Evolutionary conservation across 1,140 invertebrate species (phyloP), one percentile per base, ranked within the genome.

Genomic region (Trichogramma pretiosum): DNA sequence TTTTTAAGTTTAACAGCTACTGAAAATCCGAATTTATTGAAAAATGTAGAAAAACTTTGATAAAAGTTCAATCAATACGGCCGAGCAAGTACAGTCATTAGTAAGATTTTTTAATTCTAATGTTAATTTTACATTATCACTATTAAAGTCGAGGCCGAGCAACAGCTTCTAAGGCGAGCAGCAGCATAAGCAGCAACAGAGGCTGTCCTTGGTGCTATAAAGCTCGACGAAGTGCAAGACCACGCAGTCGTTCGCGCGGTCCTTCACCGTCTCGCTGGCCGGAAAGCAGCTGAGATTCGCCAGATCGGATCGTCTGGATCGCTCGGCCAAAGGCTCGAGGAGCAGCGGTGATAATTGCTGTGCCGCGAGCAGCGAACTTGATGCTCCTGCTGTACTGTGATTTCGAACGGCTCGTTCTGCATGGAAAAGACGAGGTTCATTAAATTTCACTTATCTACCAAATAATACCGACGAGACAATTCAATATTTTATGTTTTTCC

Each of bases 281-380:
- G n/a, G n/a, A n/a, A 88, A 89, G 60, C 80, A 82, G 54, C 61
- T 89, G 24, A 67, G 85, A 34, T 89, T 89, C 56, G 85, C 85
- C 1, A 81, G 79, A 22, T 80, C 79, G 2, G 81, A 80, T 56
- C 74, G 81, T 32, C 61, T 82, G 43, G 78, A 83, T 24, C 53
- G 64, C 24, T 54, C 42, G 13, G 17, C 32, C 3, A 46, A 46
- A 3, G 35, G 48, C 2, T 46, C 37, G 1, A 37, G 48, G 39
- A 33, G n/a, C n/a, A n/a, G n/a, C n/a, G n/a, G n/a, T n/a, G n/a
- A n/a, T n/a, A n/a, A n/a, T n/a, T n/a, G n/a, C n/a, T n/a, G n/a
- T n/a, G n/a, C n/a, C n/a, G n/a, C n/a, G n/a, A n/a, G n/a, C n/a
- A n/a, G n/a, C n/a, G 68, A 37, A 75, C 75, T 24, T 52, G 54